These are phyloP conservation scores for Cetonia aurata DNA, from an alignment of 2,888 invertebrate genomes.

Conservation along the genomic window DNA sequence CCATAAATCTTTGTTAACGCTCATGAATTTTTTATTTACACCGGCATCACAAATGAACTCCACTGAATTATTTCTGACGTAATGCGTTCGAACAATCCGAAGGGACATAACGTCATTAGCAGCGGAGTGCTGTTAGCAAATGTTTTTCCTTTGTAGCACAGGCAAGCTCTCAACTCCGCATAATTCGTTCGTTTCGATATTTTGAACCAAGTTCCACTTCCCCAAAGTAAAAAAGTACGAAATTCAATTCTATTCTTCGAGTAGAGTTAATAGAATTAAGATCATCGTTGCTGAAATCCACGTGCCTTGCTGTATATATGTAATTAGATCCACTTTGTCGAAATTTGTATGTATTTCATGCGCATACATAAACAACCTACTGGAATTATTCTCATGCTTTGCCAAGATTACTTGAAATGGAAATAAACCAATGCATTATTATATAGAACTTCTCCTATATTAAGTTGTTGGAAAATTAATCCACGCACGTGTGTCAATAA, in stretches of 20 bases:
- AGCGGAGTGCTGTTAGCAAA: slow-evolving; percentile 11
- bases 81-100: slow-evolving; percentile 31
- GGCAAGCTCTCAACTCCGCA: background rate
- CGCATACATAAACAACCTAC: too few species aligned
- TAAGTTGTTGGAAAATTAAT: slow-evolving; percentile 24
- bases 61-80: slow-evolving; percentile 35
- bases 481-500: slow-evolving; percentile 12
- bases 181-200: background rate
- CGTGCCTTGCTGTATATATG: too few species aligned
- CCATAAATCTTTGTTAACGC: slow-evolving; percentile 25
- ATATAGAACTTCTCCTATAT: too few species aligned
- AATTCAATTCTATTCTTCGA: too few species aligned
- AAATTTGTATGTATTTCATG: too few species aligned
- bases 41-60: slow-evolving; percentile 34
- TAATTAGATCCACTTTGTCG: too few species aligned
- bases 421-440: too few species aligned
- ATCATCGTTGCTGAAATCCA: too few species aligned
- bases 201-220: background rate
- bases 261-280: too few species aligned
- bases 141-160: slow-evolving; percentile 3
- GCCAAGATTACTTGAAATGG: too few species aligned
- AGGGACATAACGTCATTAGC: slow-evolving; percentile 28
- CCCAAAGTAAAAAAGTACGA: too few species aligned
- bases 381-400: too few species aligned
- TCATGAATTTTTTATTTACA: slow-evolving; percentile 38